These are phyloP conservation scores for Oreocharis arfaki DNA, from an alignment of 2,113 vertebrate species.

Conservation along the genomic window DNA sequence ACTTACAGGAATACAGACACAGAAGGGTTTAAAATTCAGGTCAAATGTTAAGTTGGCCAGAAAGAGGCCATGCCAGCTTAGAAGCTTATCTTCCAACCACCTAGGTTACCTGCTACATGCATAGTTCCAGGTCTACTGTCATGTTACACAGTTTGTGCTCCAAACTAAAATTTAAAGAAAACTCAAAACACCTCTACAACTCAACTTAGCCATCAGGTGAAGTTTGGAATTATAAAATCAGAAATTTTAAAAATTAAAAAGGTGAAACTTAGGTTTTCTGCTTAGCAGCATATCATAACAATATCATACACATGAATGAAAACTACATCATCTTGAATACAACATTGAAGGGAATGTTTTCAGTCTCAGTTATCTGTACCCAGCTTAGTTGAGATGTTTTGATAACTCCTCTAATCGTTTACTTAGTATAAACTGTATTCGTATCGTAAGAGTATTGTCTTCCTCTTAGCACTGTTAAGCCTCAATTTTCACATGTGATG, in stretches of 20 bases:
- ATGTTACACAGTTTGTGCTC: neutral
- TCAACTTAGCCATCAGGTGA: neutral
- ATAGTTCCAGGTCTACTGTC: neutral
- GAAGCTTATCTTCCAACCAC: neutral
- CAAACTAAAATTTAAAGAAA: neutral
- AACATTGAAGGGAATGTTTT: neutral
- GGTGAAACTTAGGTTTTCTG: neutral
- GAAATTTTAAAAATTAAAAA: neutral
- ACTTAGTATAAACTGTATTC: neutral
- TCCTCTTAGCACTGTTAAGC: neutral
- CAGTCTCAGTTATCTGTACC: neutral
- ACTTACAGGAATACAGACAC: neutral
- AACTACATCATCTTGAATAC: neutral
- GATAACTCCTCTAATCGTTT: rapidly evolving
- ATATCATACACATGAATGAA: neutral
- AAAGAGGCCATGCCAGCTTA: neutral
- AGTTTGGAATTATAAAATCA: neutral
- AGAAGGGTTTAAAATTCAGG: neutral
- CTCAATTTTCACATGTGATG: neutral
- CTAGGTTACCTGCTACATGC: neutral
- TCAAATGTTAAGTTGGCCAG: neutral
- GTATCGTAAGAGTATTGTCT: neutral
- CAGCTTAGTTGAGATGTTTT: neutral
- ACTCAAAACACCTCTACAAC: neutral
- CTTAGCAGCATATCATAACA: neutral